Evolutionary conservation across 2,797 vertebrate species (phyloP), one percentile per base, ranked within the genome.

Genomic region (Clarias pachynema): DNA sequence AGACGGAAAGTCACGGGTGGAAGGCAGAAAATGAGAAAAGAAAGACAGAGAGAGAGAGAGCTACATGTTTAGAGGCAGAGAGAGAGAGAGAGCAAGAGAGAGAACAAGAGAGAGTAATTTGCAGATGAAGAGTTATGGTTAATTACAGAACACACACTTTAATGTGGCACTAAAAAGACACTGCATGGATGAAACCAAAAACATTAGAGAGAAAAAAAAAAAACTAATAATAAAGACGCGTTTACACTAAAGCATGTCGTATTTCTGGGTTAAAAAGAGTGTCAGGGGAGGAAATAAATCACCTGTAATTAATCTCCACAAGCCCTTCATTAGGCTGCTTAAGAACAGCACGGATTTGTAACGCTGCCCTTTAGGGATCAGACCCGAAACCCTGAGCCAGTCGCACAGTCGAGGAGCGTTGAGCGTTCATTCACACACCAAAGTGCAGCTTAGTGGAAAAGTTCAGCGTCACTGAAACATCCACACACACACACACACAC

Each of bases 271-370:
- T 79, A 70, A 85, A 62, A 44, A 31, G 22, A 34, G 83, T 20
- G 75, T 70, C 49, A 24, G 69, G 79, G 74, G 69, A 53, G 68
- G 57, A 65, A 81, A 40, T 75, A 57, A 81, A 81, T 9, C 40
- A 29, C 78, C 84, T 81, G 69, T 85, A 85, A 85, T 85, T 85
- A 85, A 85, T 85, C 79, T 68, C 18, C 70, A 66, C 57, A 12
- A 56, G 40, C 70, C 34, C 70, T 75, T 85, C 63, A 85, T 85
- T 82, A 85, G 79, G 49, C 84, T 75, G 60, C 29, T 29, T 75
- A 59, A 15, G 49, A 85, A 77, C 79, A 40, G 40, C 69, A 57
- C 40, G 34, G 59, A 81, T 81, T 68, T 81, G 60, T 85, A 81
- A 81, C n/a, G 18, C 59, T 85, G 79, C 40, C 72, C 77, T 72